These are phyloP conservation scores for Erpornis zantholeuca DNA, from an alignment of 2,113 vertebrate genomes.

Conservation along the genomic window DNA sequence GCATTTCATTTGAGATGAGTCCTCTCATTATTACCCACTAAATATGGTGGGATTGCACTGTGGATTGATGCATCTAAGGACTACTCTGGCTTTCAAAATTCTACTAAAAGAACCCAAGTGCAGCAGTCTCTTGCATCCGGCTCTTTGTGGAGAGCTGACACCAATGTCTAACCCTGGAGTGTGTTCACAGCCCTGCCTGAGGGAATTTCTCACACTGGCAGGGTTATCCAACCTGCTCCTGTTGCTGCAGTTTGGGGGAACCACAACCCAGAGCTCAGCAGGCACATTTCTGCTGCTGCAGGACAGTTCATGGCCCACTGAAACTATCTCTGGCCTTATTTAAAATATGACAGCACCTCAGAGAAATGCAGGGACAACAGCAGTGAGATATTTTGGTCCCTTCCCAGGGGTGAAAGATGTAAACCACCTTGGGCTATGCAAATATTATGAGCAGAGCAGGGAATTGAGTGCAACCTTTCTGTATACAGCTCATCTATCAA, in stretches of 20 bases:
- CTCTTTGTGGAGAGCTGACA: background rate
- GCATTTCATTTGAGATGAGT: background rate
- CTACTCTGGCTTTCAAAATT: background rate
- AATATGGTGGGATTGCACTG: background rate
- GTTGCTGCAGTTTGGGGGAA: background rate
- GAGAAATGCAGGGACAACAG: background rate
- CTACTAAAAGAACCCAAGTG: background rate
- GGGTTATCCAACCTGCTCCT: background rate
- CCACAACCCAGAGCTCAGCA: background rate
- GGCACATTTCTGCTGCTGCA: background rate
- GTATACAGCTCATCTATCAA: background rate
- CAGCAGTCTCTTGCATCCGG: background rate
- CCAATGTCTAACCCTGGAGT: background rate
- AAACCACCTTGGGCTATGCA: background rate
- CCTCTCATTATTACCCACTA: background rate
- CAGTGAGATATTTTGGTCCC: background rate
- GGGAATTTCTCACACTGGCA: background rate
- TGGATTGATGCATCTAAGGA: background rate
- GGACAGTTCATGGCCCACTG: background rate
- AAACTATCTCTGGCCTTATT: background rate
- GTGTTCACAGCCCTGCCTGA: background rate
- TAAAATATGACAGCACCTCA: background rate
- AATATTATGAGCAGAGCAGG: background rate
- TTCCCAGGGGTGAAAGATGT: background rate
- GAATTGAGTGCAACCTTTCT: background rate